These are phyloP conservation scores for Protobothrops mucrosquamatus DNA, from an alignment of 2,113 vertebrate species.

Conservation along the genomic window DNA sequence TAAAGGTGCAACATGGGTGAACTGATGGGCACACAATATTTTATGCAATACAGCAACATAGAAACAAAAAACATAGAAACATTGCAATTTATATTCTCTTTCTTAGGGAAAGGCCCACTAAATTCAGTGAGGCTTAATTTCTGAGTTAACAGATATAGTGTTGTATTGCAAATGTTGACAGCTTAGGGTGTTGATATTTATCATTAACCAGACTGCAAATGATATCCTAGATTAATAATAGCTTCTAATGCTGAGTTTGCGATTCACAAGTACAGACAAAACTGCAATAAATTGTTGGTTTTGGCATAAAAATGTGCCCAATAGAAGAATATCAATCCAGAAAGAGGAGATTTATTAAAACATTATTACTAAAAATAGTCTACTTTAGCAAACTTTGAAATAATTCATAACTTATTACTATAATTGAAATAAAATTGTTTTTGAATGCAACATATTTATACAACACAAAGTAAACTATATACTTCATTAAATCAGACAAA, in stretches of 20 bases:
- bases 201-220: neutral
- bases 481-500: neutral
- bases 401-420: neutral
- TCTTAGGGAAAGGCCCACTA: neutral
- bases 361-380: neutral
- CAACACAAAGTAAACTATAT: neutral
- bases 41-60: neutral
- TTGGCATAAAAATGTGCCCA: neutral
- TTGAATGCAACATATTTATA: neutral
- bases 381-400: neutral
- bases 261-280: neutral
- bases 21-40: neutral
- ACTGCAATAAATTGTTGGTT: neutral
- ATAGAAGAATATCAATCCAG: neutral
- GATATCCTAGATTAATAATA: neutral
- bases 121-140: neutral
- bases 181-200: neutral
- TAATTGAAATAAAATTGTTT: neutral
- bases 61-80: neutral
- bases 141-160: neutral
- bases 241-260: neutral
- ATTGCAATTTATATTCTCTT: neutral
- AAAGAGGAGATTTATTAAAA: neutral
- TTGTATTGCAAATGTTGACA: neutral
- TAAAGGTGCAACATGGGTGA: neutral